phyloP scores from a whole-genome alignment of 2,113 vertebrate genomes.

The Coregonus clupeaformis region DNA sequence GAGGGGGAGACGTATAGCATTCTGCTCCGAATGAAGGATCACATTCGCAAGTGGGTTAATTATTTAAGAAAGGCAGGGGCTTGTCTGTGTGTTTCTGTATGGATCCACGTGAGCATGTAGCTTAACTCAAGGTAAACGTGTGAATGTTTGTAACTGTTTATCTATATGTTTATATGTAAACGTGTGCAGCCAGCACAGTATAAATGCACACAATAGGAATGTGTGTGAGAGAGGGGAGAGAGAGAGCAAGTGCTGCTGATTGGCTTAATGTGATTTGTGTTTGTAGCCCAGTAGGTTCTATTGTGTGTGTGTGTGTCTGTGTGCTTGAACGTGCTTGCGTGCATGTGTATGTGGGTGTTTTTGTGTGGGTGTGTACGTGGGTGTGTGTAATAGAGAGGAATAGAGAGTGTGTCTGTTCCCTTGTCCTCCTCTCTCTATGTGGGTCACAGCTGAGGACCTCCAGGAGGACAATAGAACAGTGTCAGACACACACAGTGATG shows the following conservation, averaged over 20 bases:
- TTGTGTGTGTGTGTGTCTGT: not conserved
- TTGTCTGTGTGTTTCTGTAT: constrained; percentile 3
- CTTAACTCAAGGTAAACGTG: constrained; percentile 51
- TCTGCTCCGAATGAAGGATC: constrained; percentile 51
- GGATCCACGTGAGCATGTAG: constrained; percentile 59
- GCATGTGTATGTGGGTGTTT: constrained; percentile 44
- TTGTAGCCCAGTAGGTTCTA: not conserved
- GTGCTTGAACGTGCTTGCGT: not conserved
- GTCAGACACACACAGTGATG: constrained; percentile 18
- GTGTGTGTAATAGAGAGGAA: constrained; percentile 8
- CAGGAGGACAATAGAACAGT: constrained; percentile 25
- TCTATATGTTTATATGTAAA: not conserved
- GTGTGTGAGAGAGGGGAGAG: not conserved
- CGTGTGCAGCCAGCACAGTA: not conserved
- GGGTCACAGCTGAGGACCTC: constrained; percentile 33
- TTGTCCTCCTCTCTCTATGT: constrained; percentile 16
- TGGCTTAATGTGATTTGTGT: constrained; percentile 47
- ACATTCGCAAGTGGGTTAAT: constrained; percentile 52
- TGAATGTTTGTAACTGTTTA: constrained; percentile 68
- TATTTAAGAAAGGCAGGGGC: constrained; percentile 43
- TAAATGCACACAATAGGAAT: constrained; percentile 41
- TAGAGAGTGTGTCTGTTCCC: constrained; percentile 10
- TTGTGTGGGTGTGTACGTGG: constrained; percentile 3
- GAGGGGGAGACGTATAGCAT: constrained; percentile 50
- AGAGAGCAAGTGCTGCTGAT: too few relatives aligned